phyloP scores from a whole-genome alignment of 92 coral and sea anemone genomes.

The Siderastrea radians region DNA sequence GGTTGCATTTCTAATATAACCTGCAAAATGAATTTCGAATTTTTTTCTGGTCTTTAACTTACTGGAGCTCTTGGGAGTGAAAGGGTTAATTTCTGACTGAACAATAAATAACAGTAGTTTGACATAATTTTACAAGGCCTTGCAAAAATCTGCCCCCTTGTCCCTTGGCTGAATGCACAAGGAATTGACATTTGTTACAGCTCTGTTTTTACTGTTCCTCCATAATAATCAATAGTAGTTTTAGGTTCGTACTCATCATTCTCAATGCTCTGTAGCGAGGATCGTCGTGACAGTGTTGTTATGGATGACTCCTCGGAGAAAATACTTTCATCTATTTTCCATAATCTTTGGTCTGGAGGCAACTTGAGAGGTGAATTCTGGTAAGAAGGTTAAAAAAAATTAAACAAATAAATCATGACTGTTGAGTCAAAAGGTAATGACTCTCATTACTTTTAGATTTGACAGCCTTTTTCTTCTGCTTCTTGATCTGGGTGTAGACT shows the following conservation, averaged over 20 bases:
- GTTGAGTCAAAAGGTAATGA: too few relatives aligned
- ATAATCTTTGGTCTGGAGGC: slow-evolving; percentile 88
- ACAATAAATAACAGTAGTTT: too few relatives aligned
- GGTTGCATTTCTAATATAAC: too few relatives aligned
- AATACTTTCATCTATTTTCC: slow-evolving; percentile 80
- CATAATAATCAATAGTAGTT: slow-evolving; percentile 24
- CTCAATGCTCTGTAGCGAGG: slow-evolving; percentile 75
- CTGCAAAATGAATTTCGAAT: too few relatives aligned
- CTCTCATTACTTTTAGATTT: too few relatives aligned
- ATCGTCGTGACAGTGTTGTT: slow-evolving; percentile 64
- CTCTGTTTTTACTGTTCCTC: slow-evolving; percentile 38
- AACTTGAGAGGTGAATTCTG: slow-evolving; percentile 81
- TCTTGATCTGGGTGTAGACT: too few relatives aligned
- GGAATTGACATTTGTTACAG: slow-evolving; percentile 8
- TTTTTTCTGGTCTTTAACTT: too few relatives aligned
- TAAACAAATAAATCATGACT: neutral
- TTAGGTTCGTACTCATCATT: slow-evolving; percentile 38
- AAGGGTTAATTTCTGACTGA: too few relatives aligned
- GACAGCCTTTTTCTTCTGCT: too few relatives aligned
- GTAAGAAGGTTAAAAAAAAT: neutral
- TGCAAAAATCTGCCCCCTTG: neutral
- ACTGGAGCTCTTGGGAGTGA: too few relatives aligned
- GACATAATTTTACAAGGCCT: neutral
- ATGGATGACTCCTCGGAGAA: slow-evolving; percentile 76
- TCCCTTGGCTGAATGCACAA: neutral